Conservation (phyloP, 2,797 vertebrate genomes). For the Oreonectes daqikongensis region DNA sequence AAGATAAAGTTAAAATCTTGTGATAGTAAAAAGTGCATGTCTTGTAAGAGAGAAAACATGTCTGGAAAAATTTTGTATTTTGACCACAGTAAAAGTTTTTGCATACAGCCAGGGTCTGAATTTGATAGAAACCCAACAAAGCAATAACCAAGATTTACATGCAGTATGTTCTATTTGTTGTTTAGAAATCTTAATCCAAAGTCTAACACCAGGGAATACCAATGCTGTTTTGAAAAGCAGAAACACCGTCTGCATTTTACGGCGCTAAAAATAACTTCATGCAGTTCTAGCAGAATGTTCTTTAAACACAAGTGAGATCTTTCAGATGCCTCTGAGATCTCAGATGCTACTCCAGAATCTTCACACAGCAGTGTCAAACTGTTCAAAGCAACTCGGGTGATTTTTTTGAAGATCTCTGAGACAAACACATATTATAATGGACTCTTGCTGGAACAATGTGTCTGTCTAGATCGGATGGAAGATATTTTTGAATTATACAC, state of each 20-base stretch:
- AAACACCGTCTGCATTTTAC: conserved; percentile 4
- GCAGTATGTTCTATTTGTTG: neutral
- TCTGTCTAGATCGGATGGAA: neutral
- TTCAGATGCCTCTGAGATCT: conserved; percentile 71
- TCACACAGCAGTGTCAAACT: conserved; percentile 70
- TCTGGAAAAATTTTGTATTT: neutral
- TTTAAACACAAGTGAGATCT: conserved; percentile 31
- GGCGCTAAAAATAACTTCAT: conserved; percentile 35
- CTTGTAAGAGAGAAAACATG: too few relatives aligned
- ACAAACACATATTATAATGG: neutral
- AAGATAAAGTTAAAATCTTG: neutral
- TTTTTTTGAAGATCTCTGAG: conserved; percentile 29
- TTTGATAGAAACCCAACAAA: neutral
- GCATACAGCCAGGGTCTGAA: neutral
- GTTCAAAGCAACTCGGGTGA: conserved; percentile 70
- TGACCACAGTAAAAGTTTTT: neutral
- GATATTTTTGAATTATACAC: neutral
- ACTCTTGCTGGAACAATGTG: neutral
- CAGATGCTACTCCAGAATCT: conserved; percentile 67
- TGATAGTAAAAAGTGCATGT: too few relatives aligned
- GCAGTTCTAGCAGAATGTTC: conserved; percentile 21
- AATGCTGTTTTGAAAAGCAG: neutral
- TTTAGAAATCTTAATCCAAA: conserved; percentile 2
- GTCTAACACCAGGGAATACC: neutral
- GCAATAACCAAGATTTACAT: neutral